Percentiles rank a stretch among this genome's conserved stretches.
phyloP scores from a whole-genome alignment of 2,888 invertebrate genomes.

The Baccha elongata region DNA sequence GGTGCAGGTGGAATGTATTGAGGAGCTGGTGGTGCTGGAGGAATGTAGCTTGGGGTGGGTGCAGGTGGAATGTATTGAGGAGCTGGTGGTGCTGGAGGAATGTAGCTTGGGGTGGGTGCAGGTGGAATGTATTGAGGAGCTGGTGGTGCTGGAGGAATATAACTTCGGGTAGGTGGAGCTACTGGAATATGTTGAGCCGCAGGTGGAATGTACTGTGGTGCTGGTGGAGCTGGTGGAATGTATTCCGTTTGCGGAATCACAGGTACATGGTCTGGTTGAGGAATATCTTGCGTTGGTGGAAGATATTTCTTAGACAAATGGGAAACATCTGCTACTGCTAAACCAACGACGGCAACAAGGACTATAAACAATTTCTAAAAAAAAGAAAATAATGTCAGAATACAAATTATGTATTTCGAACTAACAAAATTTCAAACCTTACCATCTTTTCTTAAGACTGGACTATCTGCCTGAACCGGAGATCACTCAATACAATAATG shows the following conservation, averaged over 20 bases:
- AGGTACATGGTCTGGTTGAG: conserved; percentile 4
- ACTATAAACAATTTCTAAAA: conserved; percentile 59
- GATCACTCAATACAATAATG: conserved; percentile 60
- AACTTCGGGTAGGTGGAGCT: background rate
- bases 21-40: background rate
- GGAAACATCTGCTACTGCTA: conserved; percentile 59
- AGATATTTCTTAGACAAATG: conserved; percentile 52
- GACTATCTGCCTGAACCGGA: conserved; percentile 35
- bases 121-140: conserved; percentile 18
- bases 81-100: background rate
- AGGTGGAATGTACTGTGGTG: conserved; percentile 9
- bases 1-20: conserved; percentile 32
- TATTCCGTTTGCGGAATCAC: conserved; percentile 5
- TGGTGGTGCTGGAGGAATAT: conserved; percentile 16
- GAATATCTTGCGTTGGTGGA: conserved; percentile 36
- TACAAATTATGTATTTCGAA: background rate
- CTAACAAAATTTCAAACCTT: background rate
- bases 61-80: conserved; percentile 13
- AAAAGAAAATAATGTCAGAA: background rate
- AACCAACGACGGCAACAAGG: conserved; percentile 47
- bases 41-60: background rate
- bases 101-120: background rate
- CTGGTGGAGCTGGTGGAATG: conserved; percentile 18
- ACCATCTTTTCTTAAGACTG: conserved; percentile 54
- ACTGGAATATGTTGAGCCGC: conserved; percentile 1